Percentiles rank a stretch among this genome's conserved stretches.
phyloP scores from a whole-genome alignment of 2,888 invertebrate genomes.

The Holacanthella duospinosa region DNA sequence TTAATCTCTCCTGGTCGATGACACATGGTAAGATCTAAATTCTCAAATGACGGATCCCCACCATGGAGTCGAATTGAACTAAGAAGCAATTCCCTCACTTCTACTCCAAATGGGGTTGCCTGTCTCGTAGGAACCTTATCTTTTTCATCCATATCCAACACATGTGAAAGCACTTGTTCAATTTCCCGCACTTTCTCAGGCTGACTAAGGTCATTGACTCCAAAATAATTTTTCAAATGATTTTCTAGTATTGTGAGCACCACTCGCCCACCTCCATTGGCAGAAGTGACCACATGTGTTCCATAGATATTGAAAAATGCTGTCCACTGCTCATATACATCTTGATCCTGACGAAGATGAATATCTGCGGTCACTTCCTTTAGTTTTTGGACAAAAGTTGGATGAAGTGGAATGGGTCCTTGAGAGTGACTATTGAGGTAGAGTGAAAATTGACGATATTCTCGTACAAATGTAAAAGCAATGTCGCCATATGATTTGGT shows the following conservation, averaged over 20 bases:
- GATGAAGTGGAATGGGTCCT: background rate
- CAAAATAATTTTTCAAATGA: constrained; percentile 7
- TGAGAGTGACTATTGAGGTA: background rate
- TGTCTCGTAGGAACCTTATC: background rate
- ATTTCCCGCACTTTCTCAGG: constrained; percentile 5
- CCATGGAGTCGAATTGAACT: constrained; percentile 7
- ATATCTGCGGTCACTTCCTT: background rate
- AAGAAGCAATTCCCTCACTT: background rate
- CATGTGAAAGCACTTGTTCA: background rate
- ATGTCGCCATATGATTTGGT: constrained; percentile 8
- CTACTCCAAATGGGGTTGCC: too few relatives aligned
- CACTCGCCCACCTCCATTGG: constrained; percentile 5
- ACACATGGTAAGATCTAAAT: constrained; percentile 3
- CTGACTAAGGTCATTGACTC: background rate
- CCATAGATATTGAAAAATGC: constrained; percentile 4
- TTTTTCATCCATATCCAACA: constrained; percentile 2
- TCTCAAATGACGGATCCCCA: constrained; percentile 3
- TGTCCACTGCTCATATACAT: background rate
- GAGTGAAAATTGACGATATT: constrained; percentile 7
- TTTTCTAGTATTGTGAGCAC: constrained; percentile 5
- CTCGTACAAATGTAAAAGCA: constrained; percentile 9
- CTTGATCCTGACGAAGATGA: background rate
- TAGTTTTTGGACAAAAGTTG: background rate
- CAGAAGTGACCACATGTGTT: constrained; percentile 3
- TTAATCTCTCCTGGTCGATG: background rate